Evolutionary conservation across 2,113 vertebrate species (phyloP).

Genomic region (Engystomops pustulosus): DNA sequence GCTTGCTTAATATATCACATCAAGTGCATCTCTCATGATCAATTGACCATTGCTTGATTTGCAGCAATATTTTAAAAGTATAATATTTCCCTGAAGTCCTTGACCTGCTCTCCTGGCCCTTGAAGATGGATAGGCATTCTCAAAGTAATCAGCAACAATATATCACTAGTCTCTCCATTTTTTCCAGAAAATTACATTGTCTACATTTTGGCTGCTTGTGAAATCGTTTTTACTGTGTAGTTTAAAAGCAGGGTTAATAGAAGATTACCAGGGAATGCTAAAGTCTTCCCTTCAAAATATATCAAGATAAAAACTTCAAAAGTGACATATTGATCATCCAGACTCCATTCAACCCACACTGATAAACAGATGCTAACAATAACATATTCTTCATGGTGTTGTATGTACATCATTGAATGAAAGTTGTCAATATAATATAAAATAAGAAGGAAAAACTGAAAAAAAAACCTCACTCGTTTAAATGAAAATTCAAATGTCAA

Average conservation of each 20-base stretch:
- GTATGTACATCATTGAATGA: background rate
- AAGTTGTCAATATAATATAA: background rate
- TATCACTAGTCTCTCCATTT: slow-evolving; percentile 55
- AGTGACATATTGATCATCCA: background rate
- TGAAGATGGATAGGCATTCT: slow-evolving; percentile 58
- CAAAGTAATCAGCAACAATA: slow-evolving; percentile 57
- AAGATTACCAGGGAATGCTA: background rate
- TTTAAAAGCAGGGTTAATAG: background rate
- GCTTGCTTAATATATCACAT: slow-evolving; percentile 59
- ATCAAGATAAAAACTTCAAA: slow-evolving; percentile 5
- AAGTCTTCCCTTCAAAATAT: slow-evolving; percentile 21
- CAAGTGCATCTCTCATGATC: slow-evolving; percentile 59
- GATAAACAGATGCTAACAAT: background rate
- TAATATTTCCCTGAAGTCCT: slow-evolving; percentile 59
- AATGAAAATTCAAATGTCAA: no score
- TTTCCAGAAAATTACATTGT: slow-evolving; percentile 56
- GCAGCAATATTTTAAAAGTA: slow-evolving; percentile 60
- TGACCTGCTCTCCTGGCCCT: slow-evolving; percentile 56
- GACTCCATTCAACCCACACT: background rate
- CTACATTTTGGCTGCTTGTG: slow-evolving; percentile 27
- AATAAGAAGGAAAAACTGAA: background rate
- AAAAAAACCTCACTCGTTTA: no score
- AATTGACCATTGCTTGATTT: slow-evolving; percentile 59
- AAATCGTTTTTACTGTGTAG: slow-evolving; percentile 24
- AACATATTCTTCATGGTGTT: background rate